These are phyloP conservation scores for Vidua macroura DNA, from an alignment of 2,113 vertebrate genomes.

Conservation along the genomic window DNA sequence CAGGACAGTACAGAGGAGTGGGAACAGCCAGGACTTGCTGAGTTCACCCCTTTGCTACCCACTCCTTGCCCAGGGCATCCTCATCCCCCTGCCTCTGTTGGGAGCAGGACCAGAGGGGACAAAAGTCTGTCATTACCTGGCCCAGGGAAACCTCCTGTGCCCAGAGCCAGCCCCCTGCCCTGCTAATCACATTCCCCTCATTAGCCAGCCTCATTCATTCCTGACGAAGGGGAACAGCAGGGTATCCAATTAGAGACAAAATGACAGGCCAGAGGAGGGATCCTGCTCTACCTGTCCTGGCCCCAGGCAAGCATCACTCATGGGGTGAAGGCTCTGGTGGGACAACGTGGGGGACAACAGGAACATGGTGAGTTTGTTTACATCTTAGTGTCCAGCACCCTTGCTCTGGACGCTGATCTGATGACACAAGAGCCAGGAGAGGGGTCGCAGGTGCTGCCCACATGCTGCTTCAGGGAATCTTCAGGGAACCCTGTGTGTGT, in stretches of 20 bases:
- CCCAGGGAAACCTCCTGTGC: background rate
- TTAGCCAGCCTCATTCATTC: conserved; percentile 8
- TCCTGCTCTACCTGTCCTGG: background rate
- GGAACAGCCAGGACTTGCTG: background rate
- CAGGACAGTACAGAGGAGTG: background rate
- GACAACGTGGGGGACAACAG: background rate
- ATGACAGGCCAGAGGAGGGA: background rate
- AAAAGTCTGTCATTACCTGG: conserved; percentile 36
- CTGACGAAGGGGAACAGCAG: conserved; percentile 22
- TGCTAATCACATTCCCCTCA: background rate
- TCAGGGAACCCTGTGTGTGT: background rate
- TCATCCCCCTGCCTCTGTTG: background rate
- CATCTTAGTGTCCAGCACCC: background rate
- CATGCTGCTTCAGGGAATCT: background rate
- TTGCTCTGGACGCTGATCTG: background rate
- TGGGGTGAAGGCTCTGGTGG: background rate
- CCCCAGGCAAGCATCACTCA: background rate
- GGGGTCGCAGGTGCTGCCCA: background rate
- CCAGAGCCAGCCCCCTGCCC: conserved; percentile 27
- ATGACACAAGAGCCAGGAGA: background rate
- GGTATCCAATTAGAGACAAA: conserved; percentile 9
- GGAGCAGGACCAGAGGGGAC: background rate
- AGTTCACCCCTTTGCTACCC: conserved; percentile 7
- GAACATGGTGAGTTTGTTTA: background rate
- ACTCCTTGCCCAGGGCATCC: background rate